Percentiles rank a stretch among this genome's conserved stretches.
These are phyloP conservation scores for Batillaria attramentaria DNA, from an alignment of 1,140 invertebrate species.

Conservation along the genomic window DNA sequence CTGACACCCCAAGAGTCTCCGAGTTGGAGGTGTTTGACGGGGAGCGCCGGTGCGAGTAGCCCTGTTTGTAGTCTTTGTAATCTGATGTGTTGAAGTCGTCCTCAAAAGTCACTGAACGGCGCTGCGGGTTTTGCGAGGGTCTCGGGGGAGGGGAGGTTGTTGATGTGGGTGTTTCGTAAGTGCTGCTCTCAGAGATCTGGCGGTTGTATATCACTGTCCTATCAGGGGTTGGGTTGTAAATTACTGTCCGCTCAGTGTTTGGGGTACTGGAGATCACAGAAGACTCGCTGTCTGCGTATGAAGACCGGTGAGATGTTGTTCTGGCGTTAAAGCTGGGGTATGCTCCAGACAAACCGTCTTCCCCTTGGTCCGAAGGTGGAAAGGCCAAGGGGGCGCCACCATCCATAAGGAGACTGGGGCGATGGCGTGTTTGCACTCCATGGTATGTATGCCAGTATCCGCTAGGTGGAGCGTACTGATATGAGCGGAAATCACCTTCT, in stretches of 20 bases:
- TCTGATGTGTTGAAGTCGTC: constrained; percentile 60
- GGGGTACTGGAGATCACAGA: constrained; percentile 49
- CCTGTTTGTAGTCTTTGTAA: constrained; percentile 51
- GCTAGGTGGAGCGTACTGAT: constrained; percentile 76
- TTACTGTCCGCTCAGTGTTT: constrained; percentile 41
- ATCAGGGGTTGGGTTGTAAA: constrained; percentile 43
- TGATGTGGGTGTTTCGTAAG: constrained; percentile 64
- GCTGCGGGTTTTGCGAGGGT: constrained; percentile 58
- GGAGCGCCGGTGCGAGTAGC: constrained; percentile 76
- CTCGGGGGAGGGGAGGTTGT: constrained; percentile 26
- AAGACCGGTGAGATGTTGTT: constrained; percentile 52
- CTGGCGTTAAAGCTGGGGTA: constrained; percentile 22
- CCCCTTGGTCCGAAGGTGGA: background rate
- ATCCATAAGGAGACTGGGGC: constrained; percentile 77
- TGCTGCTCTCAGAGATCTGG: constrained; percentile 66
- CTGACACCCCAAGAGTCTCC: constrained; percentile 65
- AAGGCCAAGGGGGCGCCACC: constrained; percentile 35
- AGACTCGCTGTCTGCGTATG: constrained; percentile 56
- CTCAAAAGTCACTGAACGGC: constrained; percentile 70
- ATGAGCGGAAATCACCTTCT: constrained; percentile 57
- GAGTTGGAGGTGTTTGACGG: constrained; percentile 82
- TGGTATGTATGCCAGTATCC: constrained; percentile 91
- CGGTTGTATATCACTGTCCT: constrained; percentile 47
- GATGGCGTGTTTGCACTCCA: constrained; percentile 81
- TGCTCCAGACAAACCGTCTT: constrained; percentile 15